Conservation (phyloP, 2,888 invertebrate genomes). For the Lobophora halterata region DNA sequence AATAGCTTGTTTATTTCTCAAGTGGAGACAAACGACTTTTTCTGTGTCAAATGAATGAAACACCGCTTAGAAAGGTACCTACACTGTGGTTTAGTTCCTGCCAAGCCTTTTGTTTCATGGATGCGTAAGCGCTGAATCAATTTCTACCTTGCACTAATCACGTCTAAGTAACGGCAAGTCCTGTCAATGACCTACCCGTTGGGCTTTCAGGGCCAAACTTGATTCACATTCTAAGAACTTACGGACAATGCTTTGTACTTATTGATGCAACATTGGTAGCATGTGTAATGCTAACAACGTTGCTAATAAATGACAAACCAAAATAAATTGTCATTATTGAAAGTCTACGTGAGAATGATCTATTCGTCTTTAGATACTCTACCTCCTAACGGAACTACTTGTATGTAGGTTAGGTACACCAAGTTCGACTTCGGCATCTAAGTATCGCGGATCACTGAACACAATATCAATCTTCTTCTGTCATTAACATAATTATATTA, state of each 20-base stretch:
- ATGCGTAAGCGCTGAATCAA: slow-evolving; percentile 50
- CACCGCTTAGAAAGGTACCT: not conserved
- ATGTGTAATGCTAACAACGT: not conserved
- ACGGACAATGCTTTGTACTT: slow-evolving; percentile 2
- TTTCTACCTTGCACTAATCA: slow-evolving; percentile 25
- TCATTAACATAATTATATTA: too few species aligned
- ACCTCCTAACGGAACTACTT: too few species aligned
- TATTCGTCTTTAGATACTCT: too few species aligned
- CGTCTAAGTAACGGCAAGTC: slow-evolving; percentile 22
- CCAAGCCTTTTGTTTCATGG: slow-evolving; percentile 38
- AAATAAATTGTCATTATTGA: not conserved
- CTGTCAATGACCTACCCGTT: slow-evolving; percentile 27
- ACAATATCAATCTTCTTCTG: too few species aligned
- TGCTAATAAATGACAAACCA: slow-evolving; percentile 9
- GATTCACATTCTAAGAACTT: slow-evolving; percentile 21
- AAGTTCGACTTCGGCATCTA: too few species aligned
- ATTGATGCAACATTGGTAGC: slow-evolving; percentile 1
- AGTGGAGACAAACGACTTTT: too few species aligned
- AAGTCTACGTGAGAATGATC: too few species aligned
- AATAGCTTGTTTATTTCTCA: too few species aligned
- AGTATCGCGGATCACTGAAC: too few species aligned
- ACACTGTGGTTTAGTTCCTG: slow-evolving; percentile 26
- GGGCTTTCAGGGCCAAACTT: slow-evolving; percentile 26
- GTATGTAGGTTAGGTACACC: too few species aligned
- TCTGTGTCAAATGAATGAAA: too few species aligned